Base-by-base conservation (phyloP, 2,113 vertebrate species). In the Physeter macrocephalus region DNA sequence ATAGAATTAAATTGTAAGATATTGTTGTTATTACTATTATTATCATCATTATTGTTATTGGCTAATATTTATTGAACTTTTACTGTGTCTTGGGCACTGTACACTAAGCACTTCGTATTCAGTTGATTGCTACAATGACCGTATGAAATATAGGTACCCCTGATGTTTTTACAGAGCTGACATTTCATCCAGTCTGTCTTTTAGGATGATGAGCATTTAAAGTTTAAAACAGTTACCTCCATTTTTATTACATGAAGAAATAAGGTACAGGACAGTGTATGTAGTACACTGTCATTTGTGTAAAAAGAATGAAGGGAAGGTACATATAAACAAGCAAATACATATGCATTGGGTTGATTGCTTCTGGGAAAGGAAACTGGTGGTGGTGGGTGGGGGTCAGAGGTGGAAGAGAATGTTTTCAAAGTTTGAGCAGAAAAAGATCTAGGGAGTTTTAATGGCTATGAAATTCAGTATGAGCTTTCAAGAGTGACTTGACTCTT, bases 151-250 rank as follows among this genome's bases (percentile, higher is more conserved):
- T 2, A 69, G 80, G 17, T 49, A 71, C 21, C 34, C 8, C 49
- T 72, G 13, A 31, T 77, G 7, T 84, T 90, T 94, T 93, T 88
- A 49, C 69, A 77, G 41, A 90, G 49, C 61, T 90, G 54, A 67
- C 17, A 64, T 95, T 93, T 96, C 36, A 88, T 46, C 52, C 43
- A 49, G 2, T 43, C 29, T 71, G 11, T 83, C 59, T 82, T 95
- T 80, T 71, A 75, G 49, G 34, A 89, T 84, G 61, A 89, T 86
- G 25, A 66, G 57, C 59, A 41, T 66, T 64, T 93, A 54, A 85
- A 85, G 27, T 92, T 94, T 85, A 59, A 93, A 87, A 74, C 54
- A 74, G 13, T 95, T 93, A 20, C 41, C 81, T 95, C 14, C n/a
- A 90, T 86, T 81, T 96, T 82, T 86, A 20, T 87, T 77, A 62